A percentile compares a stretch with the other conserved stretches of the same genome.
These are phyloP conservation scores for Dasypus novemcinctus DNA, from an alignment of 2,113 vertebrate genomes.

Conservation along the genomic window DNA sequence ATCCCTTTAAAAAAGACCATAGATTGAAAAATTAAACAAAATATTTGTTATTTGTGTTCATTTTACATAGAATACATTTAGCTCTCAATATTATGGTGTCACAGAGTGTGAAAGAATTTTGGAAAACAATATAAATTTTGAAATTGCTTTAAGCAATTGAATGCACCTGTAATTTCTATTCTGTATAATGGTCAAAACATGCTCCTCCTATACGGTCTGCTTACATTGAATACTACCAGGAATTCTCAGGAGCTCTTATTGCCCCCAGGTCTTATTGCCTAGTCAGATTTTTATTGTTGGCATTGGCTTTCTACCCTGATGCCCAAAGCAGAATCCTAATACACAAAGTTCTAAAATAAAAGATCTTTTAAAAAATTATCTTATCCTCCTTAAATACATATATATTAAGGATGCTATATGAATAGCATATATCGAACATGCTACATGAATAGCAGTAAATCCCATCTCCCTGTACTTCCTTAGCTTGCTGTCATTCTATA, in stretches of 20 bases:
- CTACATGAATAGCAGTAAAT: not conserved
- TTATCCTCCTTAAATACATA: not conserved
- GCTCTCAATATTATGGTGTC: not conserved
- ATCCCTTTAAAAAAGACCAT: not conserved
- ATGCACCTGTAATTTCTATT: conserved; percentile 22
- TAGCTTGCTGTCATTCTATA: conserved; percentile 8
- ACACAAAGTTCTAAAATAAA: not conserved
- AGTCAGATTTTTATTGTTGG: not conserved
- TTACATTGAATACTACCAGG: not conserved
- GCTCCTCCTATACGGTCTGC: not conserved
- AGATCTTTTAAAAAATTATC: not conserved
- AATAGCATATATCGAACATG: not conserved
- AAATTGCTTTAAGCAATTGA: not conserved
- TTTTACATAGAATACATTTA: not conserved
- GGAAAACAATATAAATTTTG: not conserved
- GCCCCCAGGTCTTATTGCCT: not conserved
- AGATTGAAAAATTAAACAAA: not conserved
- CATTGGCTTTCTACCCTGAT: not conserved
- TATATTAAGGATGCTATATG: too few relatives aligned
- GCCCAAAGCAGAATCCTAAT: not conserved
- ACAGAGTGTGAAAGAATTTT: not conserved
- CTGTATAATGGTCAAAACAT: not conserved
- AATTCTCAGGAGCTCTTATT: not conserved
- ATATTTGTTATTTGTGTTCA: not conserved
- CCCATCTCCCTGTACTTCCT: not conserved